Conservation (phyloP, 1,140 invertebrate genomes). For the Caenorhabditis inopinata region DNA sequence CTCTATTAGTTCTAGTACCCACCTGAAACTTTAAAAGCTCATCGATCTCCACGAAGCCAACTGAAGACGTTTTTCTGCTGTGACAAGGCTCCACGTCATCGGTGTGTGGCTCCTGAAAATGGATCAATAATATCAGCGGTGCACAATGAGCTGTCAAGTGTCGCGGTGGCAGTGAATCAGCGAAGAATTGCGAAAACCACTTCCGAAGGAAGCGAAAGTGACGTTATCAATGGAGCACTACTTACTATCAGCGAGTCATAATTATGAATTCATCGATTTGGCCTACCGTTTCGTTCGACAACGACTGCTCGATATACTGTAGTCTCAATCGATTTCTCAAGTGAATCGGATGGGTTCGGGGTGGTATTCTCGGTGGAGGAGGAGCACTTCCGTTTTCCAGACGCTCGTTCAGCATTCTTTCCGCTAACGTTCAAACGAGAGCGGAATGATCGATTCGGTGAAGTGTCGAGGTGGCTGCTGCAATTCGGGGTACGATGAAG, state of each 20-base stretch:
- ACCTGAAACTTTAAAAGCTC: constrained; percentile 5
- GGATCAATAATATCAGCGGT: background rate
- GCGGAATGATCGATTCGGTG: too few relatives aligned
- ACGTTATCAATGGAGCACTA: background rate
- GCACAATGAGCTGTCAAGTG: background rate
- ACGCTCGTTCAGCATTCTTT: constrained; percentile 24
- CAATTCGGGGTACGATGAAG: too few relatives aligned
- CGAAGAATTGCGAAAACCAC: background rate
- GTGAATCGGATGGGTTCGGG: constrained; percentile 15
- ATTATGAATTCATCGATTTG: background rate
- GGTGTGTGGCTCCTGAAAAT: background rate
- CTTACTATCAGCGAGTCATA: too few relatives aligned
- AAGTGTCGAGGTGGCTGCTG: too few relatives aligned
- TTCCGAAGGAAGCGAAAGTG: background rate
- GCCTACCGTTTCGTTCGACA: background rate
- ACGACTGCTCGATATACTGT: constrained; percentile 14
- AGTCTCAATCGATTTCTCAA: background rate
- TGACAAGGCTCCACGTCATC: constrained; percentile 1
- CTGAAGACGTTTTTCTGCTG: background rate
- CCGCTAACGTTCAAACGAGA: too few relatives aligned
- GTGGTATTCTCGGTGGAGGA: background rate
- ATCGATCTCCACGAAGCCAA: constrained; percentile 1
- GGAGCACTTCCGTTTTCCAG: background rate
- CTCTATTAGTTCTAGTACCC: background rate
- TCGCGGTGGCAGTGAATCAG: too few relatives aligned